These are phyloP conservation scores for Chromoteleia sp. DNA, from an alignment of 2,888 invertebrate species.

Conservation along the genomic window DNA sequence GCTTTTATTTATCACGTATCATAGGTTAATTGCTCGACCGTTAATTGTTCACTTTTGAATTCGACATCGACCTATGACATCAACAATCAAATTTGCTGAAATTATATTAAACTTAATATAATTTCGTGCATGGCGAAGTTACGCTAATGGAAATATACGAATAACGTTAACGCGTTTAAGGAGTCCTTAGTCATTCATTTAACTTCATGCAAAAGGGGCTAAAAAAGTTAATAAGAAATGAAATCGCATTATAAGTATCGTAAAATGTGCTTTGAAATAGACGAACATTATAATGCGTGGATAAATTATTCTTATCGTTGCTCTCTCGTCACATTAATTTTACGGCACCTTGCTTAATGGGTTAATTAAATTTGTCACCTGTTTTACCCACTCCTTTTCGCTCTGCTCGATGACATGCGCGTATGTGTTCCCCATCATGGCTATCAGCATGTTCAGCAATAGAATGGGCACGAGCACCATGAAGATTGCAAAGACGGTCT, in stretches of 20 bases:
- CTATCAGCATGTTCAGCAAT: constrained; percentile 98
- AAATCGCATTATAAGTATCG: constrained; percentile 42
- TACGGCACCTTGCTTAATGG: constrained; percentile 38
- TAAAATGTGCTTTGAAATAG: constrained; percentile 31
- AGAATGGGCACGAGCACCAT: constrained; percentile 99
- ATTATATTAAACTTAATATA: constrained; percentile 16
- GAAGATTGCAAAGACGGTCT: constrained; percentile 98
- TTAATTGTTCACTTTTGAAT: constrained; percentile 3
- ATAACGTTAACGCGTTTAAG: constrained; percentile 17
- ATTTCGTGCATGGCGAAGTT: constrained; percentile 9
- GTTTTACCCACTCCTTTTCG: constrained; percentile 99
- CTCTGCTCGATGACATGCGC: constrained; percentile 99
- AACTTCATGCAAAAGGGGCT: background rate
- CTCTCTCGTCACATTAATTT: constrained; percentile 41
- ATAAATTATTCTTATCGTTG: constrained; percentile 56
- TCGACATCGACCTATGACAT: background rate
- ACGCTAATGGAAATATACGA: constrained; percentile 30
- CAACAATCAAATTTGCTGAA: constrained; percentile 16
- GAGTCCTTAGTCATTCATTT: constrained; percentile 37
- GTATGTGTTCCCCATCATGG: constrained; percentile 99
- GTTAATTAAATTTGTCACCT: constrained; percentile 85
- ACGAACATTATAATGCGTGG: constrained; percentile 17
- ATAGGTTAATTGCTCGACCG: constrained; percentile 11
- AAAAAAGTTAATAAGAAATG: constrained; percentile 12
- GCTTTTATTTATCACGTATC: constrained; percentile 33